These are phyloP conservation scores for Lottia scabra DNA, from an alignment of 2,888 invertebrate species.

Conservation along the genomic window DNA sequence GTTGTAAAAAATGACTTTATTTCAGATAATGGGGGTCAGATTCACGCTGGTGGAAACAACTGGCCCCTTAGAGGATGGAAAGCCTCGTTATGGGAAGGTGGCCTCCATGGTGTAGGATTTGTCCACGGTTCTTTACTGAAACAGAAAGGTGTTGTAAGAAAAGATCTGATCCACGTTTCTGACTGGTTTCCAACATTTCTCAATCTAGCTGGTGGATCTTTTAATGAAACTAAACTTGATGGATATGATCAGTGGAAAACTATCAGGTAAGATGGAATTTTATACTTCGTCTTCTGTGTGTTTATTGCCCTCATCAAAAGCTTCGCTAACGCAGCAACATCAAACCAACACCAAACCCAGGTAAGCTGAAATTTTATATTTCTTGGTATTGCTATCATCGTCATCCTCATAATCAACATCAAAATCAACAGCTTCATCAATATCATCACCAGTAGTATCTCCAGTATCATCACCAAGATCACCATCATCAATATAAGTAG, in stretches of 20 bases:
- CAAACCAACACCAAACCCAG: too few species aligned
- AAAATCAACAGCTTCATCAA: slow-evolving; percentile 7
- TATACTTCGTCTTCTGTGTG: too few species aligned
- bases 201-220: slow-evolving; percentile 51
- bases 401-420: slow-evolving; percentile 11
- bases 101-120: slow-evolving; percentile 64
- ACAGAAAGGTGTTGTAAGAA: slow-evolving; percentile 27
- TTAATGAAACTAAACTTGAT: slow-evolving; percentile 60
- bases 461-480: slow-evolving; percentile 3
- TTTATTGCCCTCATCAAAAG: too few species aligned
- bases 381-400: too few species aligned
- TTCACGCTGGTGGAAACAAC: slow-evolving; percentile 63
- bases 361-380: too few species aligned
- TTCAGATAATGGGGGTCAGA: slow-evolving; percentile 71
- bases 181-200: slow-evolving; percentile 67
- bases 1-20: slow-evolving; percentile 12
- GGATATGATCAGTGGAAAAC: slow-evolving; percentile 62
- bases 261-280: slow-evolving; percentile 63
- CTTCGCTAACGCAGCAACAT: not conserved
- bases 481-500: too few species aligned
- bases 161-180: slow-evolving; percentile 62
- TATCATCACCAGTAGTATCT: slow-evolving; percentile 2
- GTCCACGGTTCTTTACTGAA: slow-evolving; percentile 50
- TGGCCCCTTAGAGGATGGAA: slow-evolving; percentile 66
- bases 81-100: slow-evolving; percentile 65